Evolutionary conservation across 2,113 vertebrate species (phyloP).

Genomic region (Archocentrus centrarchus): DNA sequence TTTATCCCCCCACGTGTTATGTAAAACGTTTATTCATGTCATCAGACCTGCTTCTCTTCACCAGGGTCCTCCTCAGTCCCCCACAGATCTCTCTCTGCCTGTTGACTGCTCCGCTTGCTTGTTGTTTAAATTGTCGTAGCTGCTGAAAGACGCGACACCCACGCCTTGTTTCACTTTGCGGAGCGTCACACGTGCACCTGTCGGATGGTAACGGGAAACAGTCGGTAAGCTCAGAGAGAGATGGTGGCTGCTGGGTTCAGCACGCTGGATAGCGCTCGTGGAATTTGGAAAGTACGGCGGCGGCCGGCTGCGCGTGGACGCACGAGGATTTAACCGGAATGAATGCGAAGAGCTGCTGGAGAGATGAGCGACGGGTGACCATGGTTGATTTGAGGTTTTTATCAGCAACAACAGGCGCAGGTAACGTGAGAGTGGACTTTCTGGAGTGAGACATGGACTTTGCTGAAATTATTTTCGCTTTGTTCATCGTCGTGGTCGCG

Average conservation of each 20-base stretch:
- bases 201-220: constrained; percentile 17
- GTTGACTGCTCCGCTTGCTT: constrained; percentile 19
- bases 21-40: constrained; percentile 6
- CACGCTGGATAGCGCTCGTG: constrained; percentile 85
- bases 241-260: constrained; percentile 73
- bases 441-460: constrained; percentile 87
- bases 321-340: constrained; percentile 37
- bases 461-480: constrained; percentile 82
- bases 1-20: not conserved
- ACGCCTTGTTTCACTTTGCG: not conserved
- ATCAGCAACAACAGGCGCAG: constrained; percentile 35
- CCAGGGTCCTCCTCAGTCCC: constrained; percentile 3
- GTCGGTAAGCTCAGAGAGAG: constrained; percentile 32
- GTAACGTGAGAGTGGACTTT: constrained; percentile 53
- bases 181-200: not conserved
- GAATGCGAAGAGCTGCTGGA: constrained; percentile 6
- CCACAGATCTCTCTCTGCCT: not conserved
- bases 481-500: constrained; percentile 85
- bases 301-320: constrained; percentile 19
- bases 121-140: constrained; percentile 6
- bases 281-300: constrained; percentile 49
- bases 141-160: constrained; percentile 20
- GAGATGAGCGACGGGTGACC: constrained; percentile 31
- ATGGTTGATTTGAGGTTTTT: constrained; percentile 55
- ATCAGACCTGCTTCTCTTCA: not conserved